Percentiles rank a stretch among this genome's conserved stretches.
phyloP scores from a whole-genome alignment of 2,797 vertebrate genomes.

The Anolis apletophallus region DNA sequence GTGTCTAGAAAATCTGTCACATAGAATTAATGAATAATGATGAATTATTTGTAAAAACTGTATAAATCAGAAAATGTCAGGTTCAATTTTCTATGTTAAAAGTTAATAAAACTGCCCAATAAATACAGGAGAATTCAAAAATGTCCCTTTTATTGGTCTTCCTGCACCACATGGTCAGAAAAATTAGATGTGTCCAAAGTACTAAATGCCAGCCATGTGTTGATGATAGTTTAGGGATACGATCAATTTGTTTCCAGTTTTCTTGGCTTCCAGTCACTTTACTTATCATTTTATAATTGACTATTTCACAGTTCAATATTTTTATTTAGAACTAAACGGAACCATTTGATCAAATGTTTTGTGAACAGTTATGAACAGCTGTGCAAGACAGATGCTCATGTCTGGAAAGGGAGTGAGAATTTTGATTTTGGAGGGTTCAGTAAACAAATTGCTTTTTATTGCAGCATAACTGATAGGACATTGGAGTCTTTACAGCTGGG shows the following conservation, averaged over 20 bases:
- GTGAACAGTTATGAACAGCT: constrained; percentile 32
- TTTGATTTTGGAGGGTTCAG: neutral
- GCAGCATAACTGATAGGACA: neutral
- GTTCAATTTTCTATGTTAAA: neutral
- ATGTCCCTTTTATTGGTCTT: neutral
- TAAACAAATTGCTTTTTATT: neutral
- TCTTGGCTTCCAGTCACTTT: constrained; percentile 20
- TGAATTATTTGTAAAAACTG: neutral
- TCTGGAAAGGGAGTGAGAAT: neutral
- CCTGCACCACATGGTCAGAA: neutral
- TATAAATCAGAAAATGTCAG: neutral
- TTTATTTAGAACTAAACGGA: constrained; percentile 35
- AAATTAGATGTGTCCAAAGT: neutral
- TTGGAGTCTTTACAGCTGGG: neutral
- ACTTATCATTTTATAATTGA: constrained; percentile 28
- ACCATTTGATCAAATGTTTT: constrained; percentile 28
- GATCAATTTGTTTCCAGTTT: neutral
- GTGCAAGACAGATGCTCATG: constrained; percentile 8
- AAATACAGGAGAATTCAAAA: neutral
- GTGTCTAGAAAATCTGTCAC: neutral
- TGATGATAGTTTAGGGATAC: neutral
- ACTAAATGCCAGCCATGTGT: neutral
- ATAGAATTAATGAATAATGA: neutral
- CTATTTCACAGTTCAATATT: constrained; percentile 42
- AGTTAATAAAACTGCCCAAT: neutral